Evolutionary conservation across 2,113 vertebrate genomes (phyloP).

Genomic region (Sitta europaea): DNA sequence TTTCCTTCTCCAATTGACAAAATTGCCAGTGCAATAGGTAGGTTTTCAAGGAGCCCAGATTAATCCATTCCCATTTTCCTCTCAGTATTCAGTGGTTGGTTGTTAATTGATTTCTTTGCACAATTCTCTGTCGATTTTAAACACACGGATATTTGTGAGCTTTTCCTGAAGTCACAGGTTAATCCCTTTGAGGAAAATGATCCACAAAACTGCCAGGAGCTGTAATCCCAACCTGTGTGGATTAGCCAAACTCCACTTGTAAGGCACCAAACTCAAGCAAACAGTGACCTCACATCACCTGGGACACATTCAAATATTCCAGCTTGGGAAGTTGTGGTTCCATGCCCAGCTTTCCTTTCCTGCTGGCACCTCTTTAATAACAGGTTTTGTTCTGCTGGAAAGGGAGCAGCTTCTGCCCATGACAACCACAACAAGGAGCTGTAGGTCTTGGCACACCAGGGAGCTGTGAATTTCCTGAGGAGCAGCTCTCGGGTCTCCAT

Average conservation of each 20-base stretch:
- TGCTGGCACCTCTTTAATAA: background rate
- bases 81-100: fast-evolving
- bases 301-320: background rate
- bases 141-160: background rate
- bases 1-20: background rate
- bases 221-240: background rate
- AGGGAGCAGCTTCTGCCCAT: background rate
- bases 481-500: background rate
- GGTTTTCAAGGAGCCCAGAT: background rate
- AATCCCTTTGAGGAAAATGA: background rate
- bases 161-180: background rate
- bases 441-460: fast-evolving
- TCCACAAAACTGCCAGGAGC: background rate
- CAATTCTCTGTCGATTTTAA: background rate
- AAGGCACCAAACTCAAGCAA: background rate
- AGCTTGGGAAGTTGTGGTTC: background rate
- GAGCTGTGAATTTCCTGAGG: background rate
- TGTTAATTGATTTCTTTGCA: background rate
- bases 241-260: background rate
- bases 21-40: background rate
- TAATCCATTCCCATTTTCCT: background rate
- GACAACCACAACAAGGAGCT: background rate
- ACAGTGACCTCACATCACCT: background rate
- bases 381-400: background rate
- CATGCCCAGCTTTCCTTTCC: background rate